A percentile compares a stretch with the other conserved stretches of the same genome.
Conservation (phyloP, 2,797 vertebrate species). For the Botia almorhae region DNA sequence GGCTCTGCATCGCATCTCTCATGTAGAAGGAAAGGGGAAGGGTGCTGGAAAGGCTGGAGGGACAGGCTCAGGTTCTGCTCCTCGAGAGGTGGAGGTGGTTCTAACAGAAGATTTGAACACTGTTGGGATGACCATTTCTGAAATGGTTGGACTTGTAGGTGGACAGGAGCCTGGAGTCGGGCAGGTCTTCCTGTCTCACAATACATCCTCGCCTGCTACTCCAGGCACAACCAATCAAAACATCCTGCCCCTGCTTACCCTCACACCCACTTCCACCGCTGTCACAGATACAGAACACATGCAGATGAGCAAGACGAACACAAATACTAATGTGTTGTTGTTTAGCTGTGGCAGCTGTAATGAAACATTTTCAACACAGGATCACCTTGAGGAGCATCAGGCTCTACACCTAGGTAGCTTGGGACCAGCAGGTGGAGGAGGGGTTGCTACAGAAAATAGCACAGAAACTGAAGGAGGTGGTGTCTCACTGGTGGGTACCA, state of each 20-base stretch:
- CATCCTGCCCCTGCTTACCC: slow-evolving; percentile 72
- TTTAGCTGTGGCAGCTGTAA: slow-evolving; percentile 87
- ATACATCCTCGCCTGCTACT: slow-evolving; percentile 50
- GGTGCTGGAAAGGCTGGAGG: slow-evolving; percentile 55
- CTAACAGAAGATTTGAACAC: slow-evolving; percentile 76
- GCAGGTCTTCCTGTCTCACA: slow-evolving; percentile 78
- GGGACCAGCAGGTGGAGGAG: slow-evolving; percentile 57
- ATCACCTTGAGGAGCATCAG: slow-evolving; percentile 86
- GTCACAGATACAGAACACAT: slow-evolving; percentile 75
- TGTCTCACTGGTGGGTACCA: slow-evolving; percentile 76
- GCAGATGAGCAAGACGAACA: slow-evolving; percentile 74
- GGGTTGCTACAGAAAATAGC: slow-evolving; percentile 54
- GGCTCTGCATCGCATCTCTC: slow-evolving; percentile 84
- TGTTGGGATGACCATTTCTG: slow-evolving; percentile 75
- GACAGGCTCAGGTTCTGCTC: slow-evolving; percentile 34
- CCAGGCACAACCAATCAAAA: slow-evolving; percentile 64
- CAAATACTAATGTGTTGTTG: slow-evolving; percentile 81
- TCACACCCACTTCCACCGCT: slow-evolving; percentile 65
- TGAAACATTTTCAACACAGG: slow-evolving; percentile 84
- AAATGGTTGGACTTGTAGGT: slow-evolving; percentile 81
- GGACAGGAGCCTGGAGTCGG: slow-evolving; percentile 75
- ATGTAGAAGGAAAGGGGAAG: slow-evolving; percentile 70
- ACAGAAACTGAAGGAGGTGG: slow-evolving; percentile 69
- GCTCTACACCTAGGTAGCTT: slow-evolving; percentile 71
- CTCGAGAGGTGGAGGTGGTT: slow-evolving; percentile 62